Base-by-base conservation (phyloP, 2,888 invertebrate genomes). In the Orthosia gothica region DNA sequence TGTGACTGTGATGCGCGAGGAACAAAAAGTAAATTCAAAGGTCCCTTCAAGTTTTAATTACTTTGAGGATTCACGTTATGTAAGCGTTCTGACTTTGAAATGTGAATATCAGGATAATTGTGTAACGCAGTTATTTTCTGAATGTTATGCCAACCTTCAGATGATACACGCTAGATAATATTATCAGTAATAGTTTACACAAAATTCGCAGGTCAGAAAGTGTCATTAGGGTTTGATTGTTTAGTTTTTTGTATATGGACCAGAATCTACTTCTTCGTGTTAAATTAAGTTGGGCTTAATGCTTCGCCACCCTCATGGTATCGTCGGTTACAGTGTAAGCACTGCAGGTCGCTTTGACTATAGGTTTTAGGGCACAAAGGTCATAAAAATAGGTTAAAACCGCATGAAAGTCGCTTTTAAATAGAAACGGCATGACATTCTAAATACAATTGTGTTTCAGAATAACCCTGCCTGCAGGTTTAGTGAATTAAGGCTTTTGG, bases 21-120 rank as follows among this genome's bases (percentile, higher is more conserved):
- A 45, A 63, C 73, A 68, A 68, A 58, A 83, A 63, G 49, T 54
- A 47, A 67, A 67, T 67, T 71, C 50, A 77, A 80, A 77, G 64
- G 26, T 23, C 26, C 26, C 16, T 59, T 66, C 18, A 73, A 82
- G 68, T 83, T 84, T 83, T 80, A 85, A 84, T 84, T 85, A 74
- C 77, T 77, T 85, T 50, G 63, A 18, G 26, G 73, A 75, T 73
- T 67, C 63, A 62, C 40, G 70, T 70, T 58, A 74, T 69, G 68
- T 67, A 70, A 69, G 69, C 76, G 13, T 74, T 83, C 54, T 58
- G 63, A 68, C 63, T 72, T 62, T 74, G 73, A 73, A 62, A 72
- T 78, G 55, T 62, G 66, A 75, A 82, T 18, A 59, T 23, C 52
- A 16, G 47, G 12, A 23, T 70, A 40, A 49, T 26, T 26, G 15